phyloP scores from a whole-genome alignment of 2,888 invertebrate genomes.

The Acanthoscelides obtectus region DNA sequence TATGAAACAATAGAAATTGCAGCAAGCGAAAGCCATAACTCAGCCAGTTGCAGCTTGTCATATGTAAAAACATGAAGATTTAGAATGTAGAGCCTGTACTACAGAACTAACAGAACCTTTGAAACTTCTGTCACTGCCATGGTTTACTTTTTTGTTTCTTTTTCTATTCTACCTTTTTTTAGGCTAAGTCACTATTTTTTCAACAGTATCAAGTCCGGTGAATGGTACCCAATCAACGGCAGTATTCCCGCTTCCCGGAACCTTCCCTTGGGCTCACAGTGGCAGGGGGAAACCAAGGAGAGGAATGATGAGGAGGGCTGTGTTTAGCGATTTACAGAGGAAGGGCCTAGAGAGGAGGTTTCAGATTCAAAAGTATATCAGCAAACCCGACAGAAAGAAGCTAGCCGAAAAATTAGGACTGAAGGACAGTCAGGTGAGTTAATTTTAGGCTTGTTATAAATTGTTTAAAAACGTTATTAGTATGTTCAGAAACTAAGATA shows the following conservation, averaged over 20 bases:
- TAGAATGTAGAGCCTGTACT: too few relatives aligned
- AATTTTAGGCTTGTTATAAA: background rate
- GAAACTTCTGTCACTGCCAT: too few relatives aligned
- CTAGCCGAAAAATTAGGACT: constrained; percentile 92
- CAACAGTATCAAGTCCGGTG: background rate
- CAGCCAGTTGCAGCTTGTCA: too few relatives aligned
- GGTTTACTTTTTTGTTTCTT: too few relatives aligned
- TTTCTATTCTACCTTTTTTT: too few relatives aligned
- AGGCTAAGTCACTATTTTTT: too few relatives aligned
- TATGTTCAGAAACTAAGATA: too few relatives aligned
- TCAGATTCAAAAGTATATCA: constrained; percentile 96
- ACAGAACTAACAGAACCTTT: too few relatives aligned
- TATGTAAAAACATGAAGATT: too few relatives aligned
- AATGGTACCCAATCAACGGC: constrained; percentile 46
- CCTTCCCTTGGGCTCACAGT: constrained; percentile 87
- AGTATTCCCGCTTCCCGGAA: constrained; percentile 47
- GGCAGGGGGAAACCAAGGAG: constrained; percentile 88
- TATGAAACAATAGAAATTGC: too few relatives aligned
- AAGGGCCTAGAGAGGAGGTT: constrained; percentile 94
- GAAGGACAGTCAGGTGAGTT: constrained; percentile 91
- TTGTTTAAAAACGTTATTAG: too few relatives aligned
- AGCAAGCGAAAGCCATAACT: too few relatives aligned
- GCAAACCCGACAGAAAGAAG: constrained; percentile 96
- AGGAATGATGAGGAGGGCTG: constrained; percentile 96
- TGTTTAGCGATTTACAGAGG: constrained; percentile 89